Percentiles rank a stretch among this genome's conserved stretches.
Evolutionary conservation across 2,113 vertebrate genomes (phyloP).

Genomic region (Lonchura striata): DNA sequence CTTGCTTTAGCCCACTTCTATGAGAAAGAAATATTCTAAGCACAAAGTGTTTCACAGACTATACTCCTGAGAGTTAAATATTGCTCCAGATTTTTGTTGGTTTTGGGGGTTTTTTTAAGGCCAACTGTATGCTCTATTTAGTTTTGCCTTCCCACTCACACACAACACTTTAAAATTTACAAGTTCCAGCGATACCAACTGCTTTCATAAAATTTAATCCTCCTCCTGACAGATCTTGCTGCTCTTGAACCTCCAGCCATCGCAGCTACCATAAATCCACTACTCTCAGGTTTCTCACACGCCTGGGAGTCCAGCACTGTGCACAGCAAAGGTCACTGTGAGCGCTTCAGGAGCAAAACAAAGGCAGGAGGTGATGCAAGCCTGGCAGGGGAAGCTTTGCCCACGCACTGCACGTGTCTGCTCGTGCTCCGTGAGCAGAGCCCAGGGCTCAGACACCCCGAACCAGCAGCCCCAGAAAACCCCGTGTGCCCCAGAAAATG

Average conservation of each 20-base stretch:
- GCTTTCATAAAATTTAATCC: neutral
- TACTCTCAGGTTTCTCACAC: neutral
- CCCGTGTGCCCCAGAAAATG: neutral
- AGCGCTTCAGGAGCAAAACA: neutral
- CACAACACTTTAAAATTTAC: neutral
- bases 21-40: neutral
- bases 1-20: neutral
- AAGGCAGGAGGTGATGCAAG: neutral
- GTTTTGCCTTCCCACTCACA: constrained; percentile 9
- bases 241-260: neutral
- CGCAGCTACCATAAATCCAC: neutral
- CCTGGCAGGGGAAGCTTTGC: neutral
- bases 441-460: neutral
- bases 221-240: neutral
- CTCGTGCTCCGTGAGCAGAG: too few species aligned
- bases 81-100: neutral
- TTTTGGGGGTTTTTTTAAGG: neutral
- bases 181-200: neutral
- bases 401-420: too few species aligned
- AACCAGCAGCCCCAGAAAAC: neutral
- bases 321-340: neutral
- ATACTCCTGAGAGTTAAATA: neutral
- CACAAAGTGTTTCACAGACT: neutral
- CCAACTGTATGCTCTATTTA: neutral
- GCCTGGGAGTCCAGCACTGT: neutral